Conservation (phyloP, 2,113 vertebrate genomes). For the Dromiciops gliroides region DNA sequence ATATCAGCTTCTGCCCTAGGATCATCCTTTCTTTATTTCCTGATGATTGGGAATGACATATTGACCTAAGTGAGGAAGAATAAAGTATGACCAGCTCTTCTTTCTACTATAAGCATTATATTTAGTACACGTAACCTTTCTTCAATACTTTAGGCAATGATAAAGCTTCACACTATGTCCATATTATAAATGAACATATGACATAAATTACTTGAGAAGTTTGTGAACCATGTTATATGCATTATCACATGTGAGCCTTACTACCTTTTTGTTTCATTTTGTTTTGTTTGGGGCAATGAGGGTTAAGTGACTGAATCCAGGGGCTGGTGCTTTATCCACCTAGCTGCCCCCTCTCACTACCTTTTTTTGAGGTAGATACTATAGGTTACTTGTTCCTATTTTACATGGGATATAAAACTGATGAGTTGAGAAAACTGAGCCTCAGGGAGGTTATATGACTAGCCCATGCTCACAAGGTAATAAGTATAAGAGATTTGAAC, state of each 20-base stretch:
- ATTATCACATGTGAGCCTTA: neutral
- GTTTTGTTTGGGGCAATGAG: too few relatives aligned
- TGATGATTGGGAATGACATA: constrained; percentile 21
- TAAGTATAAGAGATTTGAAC: neutral
- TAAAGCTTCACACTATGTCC: neutral
- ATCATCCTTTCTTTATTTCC: constrained; percentile 40
- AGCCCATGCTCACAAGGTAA: neutral
- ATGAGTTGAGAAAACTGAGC: neutral
- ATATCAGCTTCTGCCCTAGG: constrained; percentile 17
- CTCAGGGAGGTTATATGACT: neutral
- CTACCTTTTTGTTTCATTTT: too few relatives aligned
- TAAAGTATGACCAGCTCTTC: constrained; percentile 16
- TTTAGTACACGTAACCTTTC: constrained; percentile 33
- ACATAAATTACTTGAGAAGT: neutral
- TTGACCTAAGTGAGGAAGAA: constrained; percentile 32
- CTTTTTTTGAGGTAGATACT: neutral
- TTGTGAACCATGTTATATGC: neutral
- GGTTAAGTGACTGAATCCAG: too few relatives aligned
- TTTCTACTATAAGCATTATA: constrained; percentile 4
- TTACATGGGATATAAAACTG: neutral
- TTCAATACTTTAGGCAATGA: neutral
- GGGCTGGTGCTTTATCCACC: too few relatives aligned
- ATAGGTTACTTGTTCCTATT: neutral
- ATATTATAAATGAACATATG: neutral
- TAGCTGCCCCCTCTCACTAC: too few relatives aligned